A percentile compares a stretch with the other conserved stretches of the same genome.
These are phyloP conservation scores for Drosophila oshimai DNA, from an alignment of 1,140 invertebrate genomes.

Conservation along the genomic window DNA sequence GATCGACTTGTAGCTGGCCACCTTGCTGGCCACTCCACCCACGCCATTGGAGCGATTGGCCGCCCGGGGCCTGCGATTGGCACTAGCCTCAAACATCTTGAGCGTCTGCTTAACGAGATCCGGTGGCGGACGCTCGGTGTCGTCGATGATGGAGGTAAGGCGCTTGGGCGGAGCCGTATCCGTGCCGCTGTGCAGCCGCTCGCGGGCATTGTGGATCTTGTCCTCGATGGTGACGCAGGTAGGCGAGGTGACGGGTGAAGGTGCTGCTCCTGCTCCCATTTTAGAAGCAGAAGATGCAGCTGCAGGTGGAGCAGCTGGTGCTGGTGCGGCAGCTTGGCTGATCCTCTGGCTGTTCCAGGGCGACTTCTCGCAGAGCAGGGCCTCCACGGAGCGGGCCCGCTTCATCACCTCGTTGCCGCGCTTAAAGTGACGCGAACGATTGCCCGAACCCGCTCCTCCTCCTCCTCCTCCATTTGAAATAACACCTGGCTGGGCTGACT, in stretches of 20 bases:
- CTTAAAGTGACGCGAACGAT: constrained; percentile 74
- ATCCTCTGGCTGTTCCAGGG: constrained; percentile 64
- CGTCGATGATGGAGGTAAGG: constrained; percentile 88
- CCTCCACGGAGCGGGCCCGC: constrained; percentile 92
- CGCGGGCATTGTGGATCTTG: constrained; percentile 77
- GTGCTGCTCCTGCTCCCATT: not conserved
- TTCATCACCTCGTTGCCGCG: constrained; percentile 85
- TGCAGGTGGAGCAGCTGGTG: constrained; percentile 2
- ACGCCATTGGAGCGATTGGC: constrained; percentile 83
- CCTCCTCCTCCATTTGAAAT: constrained; percentile 10
- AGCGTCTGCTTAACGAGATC: constrained; percentile 93
- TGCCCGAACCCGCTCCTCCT: constrained; percentile 7
- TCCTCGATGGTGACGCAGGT: constrained; percentile 78
- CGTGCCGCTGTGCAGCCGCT: constrained; percentile 72
- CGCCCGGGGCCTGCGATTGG: constrained; percentile 83
- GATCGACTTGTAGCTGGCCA: constrained; percentile 87
- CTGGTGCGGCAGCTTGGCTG: constrained; percentile 14
- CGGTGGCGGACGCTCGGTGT: constrained; percentile 91
- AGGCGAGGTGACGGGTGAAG: constrained; percentile 24
- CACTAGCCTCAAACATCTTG: constrained; percentile 90
- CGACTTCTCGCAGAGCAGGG: constrained; percentile 86
- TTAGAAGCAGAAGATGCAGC: constrained; percentile 45
- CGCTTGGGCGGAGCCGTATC: constrained; percentile 85
- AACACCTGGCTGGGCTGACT: not conserved
- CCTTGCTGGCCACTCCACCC: constrained; percentile 87